Evolutionary conservation across 2,113 vertebrate species (phyloP).

Genomic region (Damaliscus lunatus): DNA sequence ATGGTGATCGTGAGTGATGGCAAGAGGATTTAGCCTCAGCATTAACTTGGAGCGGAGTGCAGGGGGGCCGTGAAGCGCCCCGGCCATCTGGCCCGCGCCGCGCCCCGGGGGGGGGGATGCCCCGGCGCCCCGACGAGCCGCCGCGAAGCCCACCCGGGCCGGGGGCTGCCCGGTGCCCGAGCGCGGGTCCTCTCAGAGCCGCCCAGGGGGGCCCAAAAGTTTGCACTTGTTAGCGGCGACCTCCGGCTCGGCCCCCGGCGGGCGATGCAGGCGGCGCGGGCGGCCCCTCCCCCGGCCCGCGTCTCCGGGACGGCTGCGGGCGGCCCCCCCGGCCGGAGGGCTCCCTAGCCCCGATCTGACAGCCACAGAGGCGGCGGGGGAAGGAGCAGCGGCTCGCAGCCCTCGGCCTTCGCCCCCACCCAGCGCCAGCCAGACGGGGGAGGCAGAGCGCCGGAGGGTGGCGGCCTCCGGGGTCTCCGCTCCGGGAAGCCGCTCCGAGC

Average conservation of each 20-base stretch:
- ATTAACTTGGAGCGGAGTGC: slow-evolving; percentile 86
- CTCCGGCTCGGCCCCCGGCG: slow-evolving; percentile 38
- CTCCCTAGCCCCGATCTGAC: slow-evolving; percentile 45
- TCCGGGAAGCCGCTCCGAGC: slow-evolving; percentile 54
- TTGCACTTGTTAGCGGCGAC: slow-evolving; percentile 72
- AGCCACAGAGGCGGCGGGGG: slow-evolving; percentile 13
- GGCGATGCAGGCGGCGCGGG: slow-evolving; percentile 56
- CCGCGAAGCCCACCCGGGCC: slow-evolving; percentile 59
- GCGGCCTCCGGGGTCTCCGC: slow-evolving; percentile 44
- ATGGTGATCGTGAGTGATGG: slow-evolving; percentile 93
- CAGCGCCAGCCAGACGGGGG: slow-evolving; percentile 25
- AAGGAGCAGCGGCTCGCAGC: background rate
- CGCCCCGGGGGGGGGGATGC: slow-evolving; percentile 81
- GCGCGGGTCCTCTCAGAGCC: background rate
- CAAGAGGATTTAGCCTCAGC: slow-evolving; percentile 89
- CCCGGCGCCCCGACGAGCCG: slow-evolving; percentile 79
- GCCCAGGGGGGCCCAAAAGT: slow-evolving; percentile 66
- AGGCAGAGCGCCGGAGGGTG: slow-evolving; percentile 16
- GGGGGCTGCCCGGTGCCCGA: slow-evolving; percentile 1
- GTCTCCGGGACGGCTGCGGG: slow-evolving; percentile 60
- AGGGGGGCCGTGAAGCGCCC: slow-evolving; percentile 80
- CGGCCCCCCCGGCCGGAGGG: slow-evolving; percentile 44
- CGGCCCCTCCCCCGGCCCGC: slow-evolving; percentile 55
- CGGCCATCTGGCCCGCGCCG: slow-evolving; percentile 88
- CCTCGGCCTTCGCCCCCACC: slow-evolving; percentile 40